These are phyloP conservation scores for Sturnus vulgaris DNA, from an alignment of 2,113 vertebrate species.

Conservation along the genomic window DNA sequence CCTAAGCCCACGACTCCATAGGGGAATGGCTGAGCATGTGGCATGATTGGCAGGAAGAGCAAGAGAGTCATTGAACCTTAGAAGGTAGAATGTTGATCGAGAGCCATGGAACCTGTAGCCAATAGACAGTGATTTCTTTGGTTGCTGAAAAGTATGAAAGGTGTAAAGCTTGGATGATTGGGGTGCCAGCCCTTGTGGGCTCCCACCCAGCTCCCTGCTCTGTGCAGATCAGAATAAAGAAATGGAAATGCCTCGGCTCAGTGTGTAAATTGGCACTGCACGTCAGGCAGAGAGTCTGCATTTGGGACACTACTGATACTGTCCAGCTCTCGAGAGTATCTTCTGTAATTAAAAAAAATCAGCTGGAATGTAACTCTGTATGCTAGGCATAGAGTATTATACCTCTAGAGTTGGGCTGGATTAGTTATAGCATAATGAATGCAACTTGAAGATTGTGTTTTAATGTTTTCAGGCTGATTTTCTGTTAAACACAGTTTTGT, in stretches of 20 bases:
- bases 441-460: background rate
- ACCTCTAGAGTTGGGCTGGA: background rate
- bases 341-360: background rate
- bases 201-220: background rate
- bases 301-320: background rate
- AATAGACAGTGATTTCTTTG: rapidly evolving
- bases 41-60: rapidly evolving
- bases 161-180: background rate
- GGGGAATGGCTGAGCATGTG: too few species aligned
- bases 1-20: rapidly evolving
- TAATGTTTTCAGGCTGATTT: background rate
- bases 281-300: background rate
- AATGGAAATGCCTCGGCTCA: background rate
- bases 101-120: background rate
- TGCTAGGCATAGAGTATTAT: background rate
- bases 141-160: background rate
- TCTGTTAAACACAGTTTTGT: background rate
- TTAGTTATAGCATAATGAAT: background rate
- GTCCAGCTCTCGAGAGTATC: background rate
- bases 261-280: background rate
- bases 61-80: background rate
- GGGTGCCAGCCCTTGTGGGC: background rate
- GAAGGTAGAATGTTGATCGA: background rate
- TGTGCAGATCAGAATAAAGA: background rate
- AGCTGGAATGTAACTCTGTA: background rate